Conservation (phyloP, 2,113 vertebrate species). For the Mobula hypostoma region DNA sequence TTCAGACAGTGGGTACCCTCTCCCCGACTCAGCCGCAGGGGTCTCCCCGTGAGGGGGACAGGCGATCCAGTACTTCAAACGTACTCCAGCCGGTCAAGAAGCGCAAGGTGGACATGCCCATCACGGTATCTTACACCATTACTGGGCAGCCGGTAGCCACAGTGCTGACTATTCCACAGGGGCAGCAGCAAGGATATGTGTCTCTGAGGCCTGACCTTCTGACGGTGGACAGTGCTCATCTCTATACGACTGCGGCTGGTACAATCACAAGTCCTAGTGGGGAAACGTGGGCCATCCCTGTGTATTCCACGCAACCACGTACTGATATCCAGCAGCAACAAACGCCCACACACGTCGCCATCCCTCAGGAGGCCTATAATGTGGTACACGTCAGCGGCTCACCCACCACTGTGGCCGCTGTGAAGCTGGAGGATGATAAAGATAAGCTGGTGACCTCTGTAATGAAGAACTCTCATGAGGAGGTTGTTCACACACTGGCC, state of each 20-base stretch:
- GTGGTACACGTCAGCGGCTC: slow-evolving; percentile 81
- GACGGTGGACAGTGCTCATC: slow-evolving; percentile 93
- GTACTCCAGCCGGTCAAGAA: slow-evolving; percentile 98
- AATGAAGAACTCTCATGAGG: slow-evolving; percentile 79
- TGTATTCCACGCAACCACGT: slow-evolving; percentile 80
- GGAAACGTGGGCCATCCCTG: slow-evolving; percentile 98
- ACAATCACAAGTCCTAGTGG: slow-evolving; percentile 96
- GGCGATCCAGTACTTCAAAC: slow-evolving; percentile 69
- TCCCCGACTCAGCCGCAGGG: slow-evolving; percentile 79
- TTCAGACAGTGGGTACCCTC: slow-evolving; percentile 85
- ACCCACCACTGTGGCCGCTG: slow-evolving; percentile 60
- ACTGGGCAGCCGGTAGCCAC: slow-evolving; percentile 93
- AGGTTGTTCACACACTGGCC: slow-evolving; percentile 89
- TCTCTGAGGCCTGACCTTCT: slow-evolving; percentile 92
- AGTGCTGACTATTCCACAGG: slow-evolving; percentile 91
- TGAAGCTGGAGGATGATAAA: slow-evolving; percentile 83
- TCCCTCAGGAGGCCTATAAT: slow-evolving; percentile 94
- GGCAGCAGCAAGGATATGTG: slow-evolving; percentile 91
- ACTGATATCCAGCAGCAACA: slow-evolving; percentile 81
- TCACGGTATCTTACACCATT: slow-evolving; percentile 89
- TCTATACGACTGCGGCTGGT: slow-evolving; percentile 93
- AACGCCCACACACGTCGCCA: slow-evolving; percentile 91
- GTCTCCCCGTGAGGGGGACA: slow-evolving; percentile 79
- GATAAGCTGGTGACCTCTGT: slow-evolving; percentile 75
- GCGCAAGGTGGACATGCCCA: slow-evolving; percentile 93